These are phyloP conservation scores for Pristionchus fissidentatus DNA, from an alignment of 2,888 invertebrate species.

Conservation along the genomic window DNA sequence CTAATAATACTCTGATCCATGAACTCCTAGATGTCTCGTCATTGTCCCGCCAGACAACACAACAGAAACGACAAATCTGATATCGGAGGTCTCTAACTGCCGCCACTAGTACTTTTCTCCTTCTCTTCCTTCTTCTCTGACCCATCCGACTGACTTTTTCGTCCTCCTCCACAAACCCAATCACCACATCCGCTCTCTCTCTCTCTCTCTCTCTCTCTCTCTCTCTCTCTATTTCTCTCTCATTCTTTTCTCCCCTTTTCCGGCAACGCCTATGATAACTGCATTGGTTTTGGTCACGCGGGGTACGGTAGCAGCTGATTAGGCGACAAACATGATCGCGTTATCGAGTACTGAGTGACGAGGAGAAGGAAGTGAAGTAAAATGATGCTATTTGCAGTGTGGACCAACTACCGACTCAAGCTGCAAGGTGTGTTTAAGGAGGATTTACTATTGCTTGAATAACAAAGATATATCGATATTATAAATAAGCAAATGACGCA, in stretches of 20 bases:
- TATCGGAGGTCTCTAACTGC: too few relatives aligned
- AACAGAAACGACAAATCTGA: too few relatives aligned
- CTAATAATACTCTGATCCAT: too few relatives aligned
- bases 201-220: too few relatives aligned
- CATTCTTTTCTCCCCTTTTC: too few relatives aligned
- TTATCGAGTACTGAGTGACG: constrained; percentile 9
- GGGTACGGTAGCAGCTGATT: constrained; percentile 31
- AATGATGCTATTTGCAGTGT: constrained; percentile 61
- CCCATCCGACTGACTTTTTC: constrained; percentile 15
- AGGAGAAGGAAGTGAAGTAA: background rate
- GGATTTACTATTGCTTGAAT: too few relatives aligned
- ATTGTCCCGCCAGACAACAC: too few relatives aligned
- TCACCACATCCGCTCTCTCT: constrained; percentile 32
- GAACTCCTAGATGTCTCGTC: too few relatives aligned
- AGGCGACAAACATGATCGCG: background rate
- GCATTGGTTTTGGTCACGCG: constrained; percentile 37
- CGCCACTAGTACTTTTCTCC: background rate
- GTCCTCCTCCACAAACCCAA: constrained; percentile 24
- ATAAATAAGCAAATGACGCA: too few relatives aligned
- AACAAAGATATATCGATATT: too few relatives aligned
- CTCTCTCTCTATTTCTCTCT: too few relatives aligned
- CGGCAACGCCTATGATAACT: too few relatives aligned
- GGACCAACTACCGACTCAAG: constrained; percentile 75
- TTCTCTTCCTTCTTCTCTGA: background rate
- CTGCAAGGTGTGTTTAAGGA: constrained; percentile 65